Evolutionary conservation across 2,113 vertebrate species (phyloP).

Genomic region (Poecile atricapillus): DNA sequence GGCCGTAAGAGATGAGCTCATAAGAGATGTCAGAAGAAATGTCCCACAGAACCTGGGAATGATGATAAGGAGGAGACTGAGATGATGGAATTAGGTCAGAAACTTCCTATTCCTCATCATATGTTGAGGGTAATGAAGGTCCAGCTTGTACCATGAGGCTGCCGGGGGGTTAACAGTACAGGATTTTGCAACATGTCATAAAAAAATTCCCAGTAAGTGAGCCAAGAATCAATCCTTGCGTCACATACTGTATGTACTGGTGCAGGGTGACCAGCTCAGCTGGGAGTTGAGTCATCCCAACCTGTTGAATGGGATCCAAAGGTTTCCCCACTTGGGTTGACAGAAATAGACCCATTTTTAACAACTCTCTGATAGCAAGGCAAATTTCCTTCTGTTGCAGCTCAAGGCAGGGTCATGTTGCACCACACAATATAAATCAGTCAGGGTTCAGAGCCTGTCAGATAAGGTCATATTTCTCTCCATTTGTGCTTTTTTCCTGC

Average conservation of each 20-base stretch:
- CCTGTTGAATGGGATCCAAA: neutral
- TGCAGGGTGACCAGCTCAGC: neutral
- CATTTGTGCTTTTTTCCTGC: neutral
- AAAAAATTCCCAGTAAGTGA: neutral
- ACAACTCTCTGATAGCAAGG: neutral
- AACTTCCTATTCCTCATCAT: neutral
- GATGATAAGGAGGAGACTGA: neutral
- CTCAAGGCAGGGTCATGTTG: neutral
- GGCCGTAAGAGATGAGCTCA: neutral
- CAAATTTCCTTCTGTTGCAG: neutral
- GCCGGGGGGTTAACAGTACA: neutral
- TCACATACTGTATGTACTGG: neutral
- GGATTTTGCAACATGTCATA: neutral
- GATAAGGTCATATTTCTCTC: neutral
- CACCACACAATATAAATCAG: neutral
- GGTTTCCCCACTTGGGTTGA: neutral
- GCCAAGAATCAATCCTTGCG: neutral
- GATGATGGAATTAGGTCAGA: neutral
- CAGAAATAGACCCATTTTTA: neutral
- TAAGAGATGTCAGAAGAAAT: neutral
- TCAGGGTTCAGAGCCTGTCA: neutral
- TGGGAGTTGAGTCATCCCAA: neutral
- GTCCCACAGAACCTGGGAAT: neutral
- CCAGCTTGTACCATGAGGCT: neutral
- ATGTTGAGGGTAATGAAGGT: neutral